These are phyloP conservation scores for Hirudo medicinalis DNA, from an alignment of 1,140 invertebrate genomes.

Conservation along the genomic window DNA sequence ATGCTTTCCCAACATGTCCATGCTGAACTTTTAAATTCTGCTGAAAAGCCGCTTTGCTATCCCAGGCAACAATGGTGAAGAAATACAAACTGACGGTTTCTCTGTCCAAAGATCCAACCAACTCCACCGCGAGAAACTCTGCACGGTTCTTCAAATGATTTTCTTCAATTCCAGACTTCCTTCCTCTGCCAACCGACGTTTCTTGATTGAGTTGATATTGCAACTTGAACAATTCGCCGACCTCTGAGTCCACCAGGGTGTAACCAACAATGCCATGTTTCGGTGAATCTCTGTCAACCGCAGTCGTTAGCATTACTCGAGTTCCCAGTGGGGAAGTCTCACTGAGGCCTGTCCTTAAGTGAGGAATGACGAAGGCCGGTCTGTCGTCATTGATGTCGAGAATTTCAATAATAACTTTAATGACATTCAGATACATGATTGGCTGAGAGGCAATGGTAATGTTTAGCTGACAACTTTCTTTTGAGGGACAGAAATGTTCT, in stretches of 20 bases:
- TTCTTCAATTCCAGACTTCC: slow-evolving; percentile 64
- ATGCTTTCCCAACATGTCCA: no score
- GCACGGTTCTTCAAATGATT: slow-evolving; percentile 56
- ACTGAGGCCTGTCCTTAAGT: background rate
- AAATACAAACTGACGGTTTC: no score
- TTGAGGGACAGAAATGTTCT: slow-evolving; percentile 10
- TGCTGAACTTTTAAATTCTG: no score
- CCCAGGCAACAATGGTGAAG: no score
- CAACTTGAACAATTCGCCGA: no score
- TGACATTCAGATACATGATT: slow-evolving; percentile 7
- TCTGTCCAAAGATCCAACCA: slow-evolving; percentile 40
- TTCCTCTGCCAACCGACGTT: slow-evolving; percentile 23
- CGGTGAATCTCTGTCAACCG: slow-evolving; percentile 11
- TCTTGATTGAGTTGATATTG: no score
- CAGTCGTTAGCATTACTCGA: slow-evolving; percentile 10
- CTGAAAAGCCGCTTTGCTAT: no score
- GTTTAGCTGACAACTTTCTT: background rate
- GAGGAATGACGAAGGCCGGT: background rate
- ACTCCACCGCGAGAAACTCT: slow-evolving; percentile 69
- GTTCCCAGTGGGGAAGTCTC: slow-evolving; percentile 9
- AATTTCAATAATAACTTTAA: slow-evolving; percentile 3
- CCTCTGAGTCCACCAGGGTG: slow-evolving; percentile 50
- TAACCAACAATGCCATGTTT: slow-evolving; percentile 44
- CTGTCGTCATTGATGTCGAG: slow-evolving; percentile 14
- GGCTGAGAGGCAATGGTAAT: slow-evolving; percentile 13